Base-by-base conservation (phyloP, 2,797 vertebrate genomes). In the Pagetopsis macropterus region DNA sequence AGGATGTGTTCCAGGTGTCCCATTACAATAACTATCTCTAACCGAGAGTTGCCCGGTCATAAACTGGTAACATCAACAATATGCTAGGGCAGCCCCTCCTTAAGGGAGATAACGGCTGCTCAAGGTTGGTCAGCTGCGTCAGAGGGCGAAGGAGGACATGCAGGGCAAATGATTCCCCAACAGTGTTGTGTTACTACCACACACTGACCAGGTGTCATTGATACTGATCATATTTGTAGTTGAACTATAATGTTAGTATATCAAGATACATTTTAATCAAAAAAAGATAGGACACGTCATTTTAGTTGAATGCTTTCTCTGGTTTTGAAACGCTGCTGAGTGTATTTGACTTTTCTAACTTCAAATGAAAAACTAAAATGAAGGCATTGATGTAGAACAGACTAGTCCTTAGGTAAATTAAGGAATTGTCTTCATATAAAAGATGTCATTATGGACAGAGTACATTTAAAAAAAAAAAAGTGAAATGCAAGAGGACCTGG, bases 391-490 rank as follows among this genome's bases (percentile, higher is more conserved):
- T 64, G 37, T 21, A 46, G 23, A n/a, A 16, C 17, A 60, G 31
- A 50, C 15, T 9, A 37, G 43, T 11, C n/a, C 50, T 12, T 6
- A 44, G 40, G 23, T 41, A 61, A 52, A 70, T 44, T 51, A n/a
- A 12, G 1, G 10, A 5, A 27, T 68, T 59, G 17, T 19, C 41
- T 43, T 58, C n/a, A 41, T 54, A 46, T 65, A 33, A 55, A 14
- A 43, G 10, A 54, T 71, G 40, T 23, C 23, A 15, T 52, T 70
- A 9, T 40, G 16, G 12, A 27, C 16, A 7, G 16, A 37, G 4
- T 54, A 65, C 19, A 65, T 55, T 43, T 76, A 27, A 67, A 45
- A 73, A 73, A 70, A 44, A 61, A 61, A 40, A 51, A 61, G 19
- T 10, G 12, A 62, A 70, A 52, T 27, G 27, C 31, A 21, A 33